phyloP scores from a whole-genome alignment of 2,888 invertebrate species.

The Pterobdella sp. region DNA sequence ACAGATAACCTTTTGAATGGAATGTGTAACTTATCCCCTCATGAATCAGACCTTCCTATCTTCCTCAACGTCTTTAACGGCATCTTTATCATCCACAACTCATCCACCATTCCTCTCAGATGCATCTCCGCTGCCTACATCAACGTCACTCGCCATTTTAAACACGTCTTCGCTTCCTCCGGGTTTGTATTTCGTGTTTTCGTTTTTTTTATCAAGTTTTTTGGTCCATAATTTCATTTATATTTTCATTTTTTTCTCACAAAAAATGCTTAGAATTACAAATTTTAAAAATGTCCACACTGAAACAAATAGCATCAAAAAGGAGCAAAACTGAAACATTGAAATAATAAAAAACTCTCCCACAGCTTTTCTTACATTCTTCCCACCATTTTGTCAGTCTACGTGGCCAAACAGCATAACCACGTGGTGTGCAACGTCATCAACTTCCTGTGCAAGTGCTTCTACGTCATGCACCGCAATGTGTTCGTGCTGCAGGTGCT shows the following conservation, averaged over 20 bases:
- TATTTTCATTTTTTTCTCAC: too few relatives aligned
- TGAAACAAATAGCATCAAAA: too few relatives aligned
- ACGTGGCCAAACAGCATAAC: conserved; percentile 95
- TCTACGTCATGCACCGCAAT: conserved; percentile 92
- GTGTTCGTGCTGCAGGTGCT: conserved; percentile 84
- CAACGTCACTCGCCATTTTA: conserved; percentile 80
- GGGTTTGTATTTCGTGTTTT: too few relatives aligned
- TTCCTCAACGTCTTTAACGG: conserved; percentile 96
- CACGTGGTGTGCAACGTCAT: conserved; percentile 86
- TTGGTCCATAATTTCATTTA: too few relatives aligned
- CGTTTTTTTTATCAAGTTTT: too few relatives aligned
- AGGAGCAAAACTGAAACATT: too few relatives aligned
- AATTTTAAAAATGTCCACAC: too few relatives aligned
- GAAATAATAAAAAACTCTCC: too few relatives aligned
- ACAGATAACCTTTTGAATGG: conserved; percentile 94
- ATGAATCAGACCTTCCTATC: conserved; percentile 89
- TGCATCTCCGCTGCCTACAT: conserved; percentile 94
- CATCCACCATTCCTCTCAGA: conserved; percentile 87
- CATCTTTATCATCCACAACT: conserved; percentile 87
- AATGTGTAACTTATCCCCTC: conserved; percentile 93
- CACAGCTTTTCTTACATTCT: conserved; percentile 83
- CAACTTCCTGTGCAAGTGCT: conserved; percentile 95
- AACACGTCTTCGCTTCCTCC: conserved; percentile 94
- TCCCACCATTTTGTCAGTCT: conserved; percentile 91
- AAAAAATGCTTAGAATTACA: too few relatives aligned